A percentile compares a stretch with the other conserved stretches of the same genome.
Conservation (phyloP, 2,797 vertebrate genomes). For the Glossophaga mutica region DNA sequence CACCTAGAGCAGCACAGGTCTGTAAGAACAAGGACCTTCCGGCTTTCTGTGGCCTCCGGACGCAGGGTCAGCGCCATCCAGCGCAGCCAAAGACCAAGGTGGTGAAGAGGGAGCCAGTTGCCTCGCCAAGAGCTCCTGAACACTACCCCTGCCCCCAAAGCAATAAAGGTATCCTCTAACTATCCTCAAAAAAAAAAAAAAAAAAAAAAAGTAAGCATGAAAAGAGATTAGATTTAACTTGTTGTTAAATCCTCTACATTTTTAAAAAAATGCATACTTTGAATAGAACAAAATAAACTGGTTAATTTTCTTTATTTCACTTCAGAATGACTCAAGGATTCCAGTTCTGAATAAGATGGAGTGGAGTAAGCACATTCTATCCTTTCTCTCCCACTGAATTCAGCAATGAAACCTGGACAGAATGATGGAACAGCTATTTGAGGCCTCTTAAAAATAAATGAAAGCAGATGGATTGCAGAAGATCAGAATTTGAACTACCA, state of each 20-base stretch:
- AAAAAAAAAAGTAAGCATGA: neutral
- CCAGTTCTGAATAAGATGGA: neutral
- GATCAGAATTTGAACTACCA: neutral
- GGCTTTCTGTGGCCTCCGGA: accelerated
- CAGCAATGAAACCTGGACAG: neutral
- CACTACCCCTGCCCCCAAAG: neutral
- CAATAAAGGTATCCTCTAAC: neutral
- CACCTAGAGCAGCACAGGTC: neutral
- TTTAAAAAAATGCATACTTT: neutral
- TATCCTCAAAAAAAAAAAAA: neutral
- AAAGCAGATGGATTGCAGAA: neutral
- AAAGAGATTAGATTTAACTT: neutral
- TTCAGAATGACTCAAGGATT: neutral
- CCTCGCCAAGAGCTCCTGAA: neutral
- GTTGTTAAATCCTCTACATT: neutral
- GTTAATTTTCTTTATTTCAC: neutral
- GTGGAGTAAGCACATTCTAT: neutral
- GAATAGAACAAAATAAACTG: neutral
- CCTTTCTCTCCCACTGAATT: neutral
- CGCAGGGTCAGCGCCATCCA: neutral
- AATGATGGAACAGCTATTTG: neutral
- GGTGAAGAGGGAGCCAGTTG: neutral
- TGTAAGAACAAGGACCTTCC: neutral
- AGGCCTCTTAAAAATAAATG: neutral
- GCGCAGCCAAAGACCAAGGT: neutral